Conservation (phyloP, 64 coral and sea anemone genomes). For the Astreopora myriophthalma region DNA sequence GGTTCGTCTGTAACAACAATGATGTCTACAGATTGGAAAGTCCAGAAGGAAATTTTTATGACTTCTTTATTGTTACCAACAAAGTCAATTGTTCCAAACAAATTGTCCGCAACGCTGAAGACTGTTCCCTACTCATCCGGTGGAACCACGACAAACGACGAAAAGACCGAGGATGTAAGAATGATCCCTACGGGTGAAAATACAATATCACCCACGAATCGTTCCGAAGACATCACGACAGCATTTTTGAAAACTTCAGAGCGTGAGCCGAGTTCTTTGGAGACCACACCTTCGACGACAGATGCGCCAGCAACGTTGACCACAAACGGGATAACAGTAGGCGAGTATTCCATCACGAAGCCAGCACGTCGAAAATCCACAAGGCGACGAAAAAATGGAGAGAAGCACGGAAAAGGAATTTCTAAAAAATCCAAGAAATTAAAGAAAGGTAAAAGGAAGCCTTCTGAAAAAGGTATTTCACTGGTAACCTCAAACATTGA, state of each 20-base stretch:
- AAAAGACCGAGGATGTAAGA: too few species aligned
- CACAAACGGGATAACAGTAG: neutral
- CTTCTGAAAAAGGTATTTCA: neutral
- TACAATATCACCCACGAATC: neutral
- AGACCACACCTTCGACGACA: neutral
- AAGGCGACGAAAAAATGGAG: neutral
- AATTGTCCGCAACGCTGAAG: too few species aligned
- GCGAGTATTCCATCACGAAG: neutral
- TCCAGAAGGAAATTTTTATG: neutral
- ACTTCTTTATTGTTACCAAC: neutral
- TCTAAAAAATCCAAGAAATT: slow-evolving; percentile 3
- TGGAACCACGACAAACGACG: neutral
- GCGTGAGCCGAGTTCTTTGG: neutral
- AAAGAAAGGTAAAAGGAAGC: neutral
- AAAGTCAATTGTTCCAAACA: neutral
- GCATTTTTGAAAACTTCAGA: neutral
- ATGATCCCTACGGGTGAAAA: neutral
- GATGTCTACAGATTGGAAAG: neutral
- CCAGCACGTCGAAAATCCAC: neutral
- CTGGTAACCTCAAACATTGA: neutral
- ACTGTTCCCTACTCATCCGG: neutral
- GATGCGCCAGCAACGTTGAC: neutral
- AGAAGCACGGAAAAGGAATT: neutral
- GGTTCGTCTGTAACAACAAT: neutral
- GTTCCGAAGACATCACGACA: neutral